Conservation (phyloP, 2,797 vertebrate species). For the Myotis vivesi region DNA sequence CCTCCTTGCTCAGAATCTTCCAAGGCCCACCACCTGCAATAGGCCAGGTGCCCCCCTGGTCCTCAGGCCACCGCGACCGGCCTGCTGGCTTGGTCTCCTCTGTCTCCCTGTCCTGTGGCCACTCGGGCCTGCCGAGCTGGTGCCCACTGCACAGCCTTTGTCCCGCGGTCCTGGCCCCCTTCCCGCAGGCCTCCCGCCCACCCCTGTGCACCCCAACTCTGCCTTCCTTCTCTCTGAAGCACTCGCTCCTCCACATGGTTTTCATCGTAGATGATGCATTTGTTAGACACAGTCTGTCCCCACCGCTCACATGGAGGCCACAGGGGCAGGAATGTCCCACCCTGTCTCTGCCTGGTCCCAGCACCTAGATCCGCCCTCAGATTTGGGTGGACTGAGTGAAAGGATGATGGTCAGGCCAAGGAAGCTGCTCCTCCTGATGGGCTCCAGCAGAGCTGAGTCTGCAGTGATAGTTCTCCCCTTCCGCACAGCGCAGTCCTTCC, state of each 20-base stretch:
- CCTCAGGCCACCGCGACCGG: fast-evolving
- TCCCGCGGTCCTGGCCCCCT: background rate
- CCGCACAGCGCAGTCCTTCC: too few species aligned
- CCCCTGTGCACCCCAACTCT: background rate
- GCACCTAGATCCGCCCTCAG: background rate
- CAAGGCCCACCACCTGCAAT: too few species aligned
- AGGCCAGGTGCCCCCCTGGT: fast-evolving
- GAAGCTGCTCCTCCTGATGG: background rate
- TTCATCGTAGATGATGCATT: background rate
- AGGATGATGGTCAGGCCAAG: background rate
- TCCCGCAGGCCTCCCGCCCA: fast-evolving
- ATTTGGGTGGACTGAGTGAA: background rate
- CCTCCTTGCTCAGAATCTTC: background rate
- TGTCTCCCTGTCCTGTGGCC: fast-evolving
- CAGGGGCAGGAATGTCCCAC: background rate
- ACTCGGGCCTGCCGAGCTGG: fast-evolving
- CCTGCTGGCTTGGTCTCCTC: background rate
- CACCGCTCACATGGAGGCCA: background rate
- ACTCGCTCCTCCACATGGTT: background rate
- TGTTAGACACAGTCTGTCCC: fast-evolving
- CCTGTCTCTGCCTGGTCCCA: background rate
- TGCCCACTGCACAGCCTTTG: background rate
- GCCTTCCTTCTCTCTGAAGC: background rate
- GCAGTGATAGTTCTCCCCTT: background rate
- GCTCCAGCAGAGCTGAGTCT: background rate